Evolutionary conservation across 2,113 vertebrate species (phyloP).

Genomic region (Gasterosteus aculeatus): DNA sequence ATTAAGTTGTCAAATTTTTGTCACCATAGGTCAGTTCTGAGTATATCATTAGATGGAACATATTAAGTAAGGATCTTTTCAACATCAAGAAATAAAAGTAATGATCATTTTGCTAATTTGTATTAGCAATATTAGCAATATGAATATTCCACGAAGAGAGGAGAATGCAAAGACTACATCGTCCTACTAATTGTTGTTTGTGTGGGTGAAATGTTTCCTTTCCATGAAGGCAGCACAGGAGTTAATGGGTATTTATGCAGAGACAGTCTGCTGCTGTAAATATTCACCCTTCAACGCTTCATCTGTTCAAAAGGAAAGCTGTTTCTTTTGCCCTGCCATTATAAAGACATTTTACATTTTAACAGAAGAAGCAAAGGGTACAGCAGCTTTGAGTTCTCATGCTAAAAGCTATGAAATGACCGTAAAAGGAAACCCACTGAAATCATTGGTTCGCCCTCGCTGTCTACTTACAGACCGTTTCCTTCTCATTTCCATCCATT

Average conservation of each 20-base stretch:
- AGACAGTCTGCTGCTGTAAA: neutral
- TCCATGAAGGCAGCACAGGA: neutral
- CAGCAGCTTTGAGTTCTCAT: neutral
- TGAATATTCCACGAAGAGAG: neutral
- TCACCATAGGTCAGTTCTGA: neutral
- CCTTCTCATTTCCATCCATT: neutral
- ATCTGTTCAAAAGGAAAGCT: neutral
- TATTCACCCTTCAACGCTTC: neutral
- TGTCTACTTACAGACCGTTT: neutral
- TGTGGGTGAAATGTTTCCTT: neutral
- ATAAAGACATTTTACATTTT: neutral
- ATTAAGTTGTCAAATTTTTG: neutral
- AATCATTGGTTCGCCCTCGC: constrained; percentile 1
- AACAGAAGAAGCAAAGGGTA: neutral
- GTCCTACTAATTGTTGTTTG: neutral
- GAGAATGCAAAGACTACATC: neutral
- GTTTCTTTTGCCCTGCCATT: neutral
- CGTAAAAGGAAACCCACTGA: neutral
- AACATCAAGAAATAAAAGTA: neutral
- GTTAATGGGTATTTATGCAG: neutral
- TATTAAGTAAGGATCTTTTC: neutral
- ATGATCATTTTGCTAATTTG: neutral
- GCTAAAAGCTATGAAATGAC: constrained; percentile 3
- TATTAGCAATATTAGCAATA: neutral
- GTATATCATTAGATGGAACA: neutral